Conservation (phyloP, 2,113 vertebrate species). For the Regulus satrapa region DNA sequence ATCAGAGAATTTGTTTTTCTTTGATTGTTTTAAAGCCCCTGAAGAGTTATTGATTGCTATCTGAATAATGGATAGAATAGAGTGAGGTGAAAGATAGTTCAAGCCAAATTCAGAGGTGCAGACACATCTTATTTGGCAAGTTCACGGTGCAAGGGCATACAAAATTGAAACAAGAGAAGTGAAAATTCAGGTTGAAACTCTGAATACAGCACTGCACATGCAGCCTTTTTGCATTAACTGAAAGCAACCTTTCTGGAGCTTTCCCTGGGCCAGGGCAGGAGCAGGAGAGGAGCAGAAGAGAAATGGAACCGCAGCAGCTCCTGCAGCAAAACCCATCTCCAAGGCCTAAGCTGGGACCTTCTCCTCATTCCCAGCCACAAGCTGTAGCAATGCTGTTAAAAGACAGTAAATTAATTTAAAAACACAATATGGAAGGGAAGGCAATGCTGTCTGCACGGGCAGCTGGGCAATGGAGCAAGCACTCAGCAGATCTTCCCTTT, state of each 20-base stretch:
- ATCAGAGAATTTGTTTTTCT: neutral
- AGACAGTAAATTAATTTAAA: neutral
- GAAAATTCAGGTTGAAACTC: neutral
- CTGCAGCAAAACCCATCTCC: neutral
- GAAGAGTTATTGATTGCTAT: neutral
- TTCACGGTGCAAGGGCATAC: neutral
- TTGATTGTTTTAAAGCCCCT: neutral
- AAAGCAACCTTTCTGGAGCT: neutral
- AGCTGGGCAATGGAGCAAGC: neutral
- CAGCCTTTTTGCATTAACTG: neutral
- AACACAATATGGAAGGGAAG: neutral
- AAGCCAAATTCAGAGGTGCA: neutral
- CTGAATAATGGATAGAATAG: neutral
- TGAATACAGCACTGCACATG: neutral
- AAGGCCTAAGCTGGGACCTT: neutral
- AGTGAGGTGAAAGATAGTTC: neutral
- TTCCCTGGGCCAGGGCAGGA: neutral
- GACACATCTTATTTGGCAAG: neutral
- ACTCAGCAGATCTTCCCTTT: neutral
- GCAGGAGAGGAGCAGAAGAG: neutral
- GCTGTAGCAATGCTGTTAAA: neutral
- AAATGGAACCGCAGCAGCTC: neutral
- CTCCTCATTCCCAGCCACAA: neutral
- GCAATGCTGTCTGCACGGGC: accelerated
- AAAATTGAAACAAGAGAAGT: neutral